Conservation (phyloP, 2,888 invertebrate genomes). For the Tachina grossa region DNA sequence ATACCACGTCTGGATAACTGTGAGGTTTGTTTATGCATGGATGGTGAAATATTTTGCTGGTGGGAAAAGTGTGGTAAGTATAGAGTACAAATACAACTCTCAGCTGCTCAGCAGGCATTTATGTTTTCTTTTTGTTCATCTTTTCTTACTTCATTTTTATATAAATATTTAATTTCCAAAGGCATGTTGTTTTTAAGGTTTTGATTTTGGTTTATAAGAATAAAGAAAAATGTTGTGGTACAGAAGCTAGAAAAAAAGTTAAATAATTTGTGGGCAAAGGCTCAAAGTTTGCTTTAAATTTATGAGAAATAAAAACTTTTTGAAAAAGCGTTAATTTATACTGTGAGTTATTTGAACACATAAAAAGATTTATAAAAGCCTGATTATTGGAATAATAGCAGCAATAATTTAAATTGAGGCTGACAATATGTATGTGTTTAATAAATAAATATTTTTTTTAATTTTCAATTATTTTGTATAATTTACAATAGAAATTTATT, state of each 20-base stretch:
- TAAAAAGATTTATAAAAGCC: neutral
- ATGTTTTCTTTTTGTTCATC: conserved; percentile 14
- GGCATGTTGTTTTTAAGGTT: conserved; percentile 21
- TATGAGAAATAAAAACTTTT: neutral
- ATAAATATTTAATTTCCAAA: neutral
- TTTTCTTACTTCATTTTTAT: neutral
- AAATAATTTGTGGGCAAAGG: neutral
- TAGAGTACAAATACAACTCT: neutral
- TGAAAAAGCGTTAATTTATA: conserved; percentile 20
- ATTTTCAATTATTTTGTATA: too few species aligned
- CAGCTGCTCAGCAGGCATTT: neutral
- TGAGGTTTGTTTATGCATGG: conserved; percentile 86
- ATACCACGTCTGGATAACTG: conserved; percentile 85
- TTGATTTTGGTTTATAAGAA: conserved; percentile 40
- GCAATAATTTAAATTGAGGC: neutral
- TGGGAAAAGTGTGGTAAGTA: conserved; percentile 86
- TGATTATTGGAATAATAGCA: neutral
- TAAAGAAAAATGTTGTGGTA: neutral
- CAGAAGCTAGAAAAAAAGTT: neutral
- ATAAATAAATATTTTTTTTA: conserved; percentile 4
- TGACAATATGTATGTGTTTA: neutral
- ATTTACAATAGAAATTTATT: too few species aligned
- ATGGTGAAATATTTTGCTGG: conserved; percentile 87
- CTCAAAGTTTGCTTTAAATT: neutral
- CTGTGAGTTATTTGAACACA: neutral